Conservation (phyloP, 2,113 vertebrate genomes). For the Heterotilapia buettikoferi region DNA sequence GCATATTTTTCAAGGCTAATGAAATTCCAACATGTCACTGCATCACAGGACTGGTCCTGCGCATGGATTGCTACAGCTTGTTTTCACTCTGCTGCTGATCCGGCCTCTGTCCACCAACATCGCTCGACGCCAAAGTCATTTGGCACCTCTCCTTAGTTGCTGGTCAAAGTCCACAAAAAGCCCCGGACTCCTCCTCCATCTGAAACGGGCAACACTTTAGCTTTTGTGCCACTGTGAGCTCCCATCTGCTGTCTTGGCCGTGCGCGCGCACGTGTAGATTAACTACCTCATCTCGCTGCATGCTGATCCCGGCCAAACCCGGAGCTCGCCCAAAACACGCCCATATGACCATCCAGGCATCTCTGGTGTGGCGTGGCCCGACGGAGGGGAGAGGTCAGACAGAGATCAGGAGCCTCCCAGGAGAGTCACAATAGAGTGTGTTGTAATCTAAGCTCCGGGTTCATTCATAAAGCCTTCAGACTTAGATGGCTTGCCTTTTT, state of each 20-base stretch:
- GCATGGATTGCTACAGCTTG: not conserved
- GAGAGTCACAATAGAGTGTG: not conserved
- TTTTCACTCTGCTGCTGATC: not conserved
- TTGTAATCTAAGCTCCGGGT: not conserved
- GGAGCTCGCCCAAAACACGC: not conserved
- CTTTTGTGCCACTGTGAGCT: slow-evolving; percentile 23
- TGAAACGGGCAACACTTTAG: slow-evolving; percentile 41
- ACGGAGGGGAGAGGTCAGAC: slow-evolving; percentile 5
- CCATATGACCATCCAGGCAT: not conserved
- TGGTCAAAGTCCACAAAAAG: slow-evolving; percentile 21
- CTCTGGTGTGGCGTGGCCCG: not conserved
- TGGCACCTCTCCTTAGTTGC: slow-evolving; percentile 1
- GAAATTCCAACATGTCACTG: not conserved
- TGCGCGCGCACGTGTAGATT: slow-evolving; percentile 20
- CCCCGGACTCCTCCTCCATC: slow-evolving; percentile 18
- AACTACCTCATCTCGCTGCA: slow-evolving; percentile 31
- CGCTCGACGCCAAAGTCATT: slow-evolving; percentile 14
- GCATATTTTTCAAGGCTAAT: slow-evolving; percentile 31
- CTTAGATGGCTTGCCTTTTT: not conserved
- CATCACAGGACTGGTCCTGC: not conserved
- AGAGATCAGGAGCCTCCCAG: not conserved
- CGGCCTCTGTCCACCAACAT: not conserved
- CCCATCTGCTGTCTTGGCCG: slow-evolving; percentile 66
- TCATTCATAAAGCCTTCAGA: not conserved
- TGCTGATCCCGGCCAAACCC: not conserved